Base-by-base conservation (phyloP, 2,113 vertebrate species). In the Cromileptes altivelis region DNA sequence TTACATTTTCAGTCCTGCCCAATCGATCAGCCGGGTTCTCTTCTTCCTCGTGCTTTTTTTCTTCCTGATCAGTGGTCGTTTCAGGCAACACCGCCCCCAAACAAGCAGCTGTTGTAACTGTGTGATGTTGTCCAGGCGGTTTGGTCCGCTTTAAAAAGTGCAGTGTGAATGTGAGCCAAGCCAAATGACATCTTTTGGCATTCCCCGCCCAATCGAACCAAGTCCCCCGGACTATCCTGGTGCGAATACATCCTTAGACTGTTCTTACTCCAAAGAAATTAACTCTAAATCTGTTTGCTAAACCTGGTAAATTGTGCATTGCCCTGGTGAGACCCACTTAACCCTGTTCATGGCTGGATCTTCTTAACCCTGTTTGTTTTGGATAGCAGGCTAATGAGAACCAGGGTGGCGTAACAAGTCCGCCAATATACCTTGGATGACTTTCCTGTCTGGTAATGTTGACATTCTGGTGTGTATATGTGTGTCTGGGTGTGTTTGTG, bases 311-410 rank as follows among this genome's bases (percentile, higher is more conserved):
- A 21, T 37, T 75, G 55, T 61, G 42, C 71, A n/a, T 76, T 53
- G 57, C 61, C 37, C 58, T 65, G 33, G 19, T 73, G 55, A 84
- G 23, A 69, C 18, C 60, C 47, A 52, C 47, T 80, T 68, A 65
- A 75, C 70, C 76, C 45, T 76, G 52, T 63, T 60, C 72, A 70
- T 52, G 80, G 52, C 33, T 72, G 25, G 5, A 56, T 80, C 78
- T 72, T 64, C 61, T 86, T 85, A 77, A 83, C 69, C 58, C n/a
- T 64, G 77, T 81, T 86, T 75, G 85, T 86, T 82, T 85, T 70
- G 86, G 73, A 72, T 56, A 8, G 63, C n/a, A 53, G 53, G 77
- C 84, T 87, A 81, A 83, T 77, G 56, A 85, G 75, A 86, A 68
- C 37, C 80, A 85, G 53, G 40, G n/a, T 4, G 4, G 58, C 73